Evolutionary conservation across 2,113 vertebrate genomes (phyloP).

Genomic region (Nycticryphes semicollaris): DNA sequence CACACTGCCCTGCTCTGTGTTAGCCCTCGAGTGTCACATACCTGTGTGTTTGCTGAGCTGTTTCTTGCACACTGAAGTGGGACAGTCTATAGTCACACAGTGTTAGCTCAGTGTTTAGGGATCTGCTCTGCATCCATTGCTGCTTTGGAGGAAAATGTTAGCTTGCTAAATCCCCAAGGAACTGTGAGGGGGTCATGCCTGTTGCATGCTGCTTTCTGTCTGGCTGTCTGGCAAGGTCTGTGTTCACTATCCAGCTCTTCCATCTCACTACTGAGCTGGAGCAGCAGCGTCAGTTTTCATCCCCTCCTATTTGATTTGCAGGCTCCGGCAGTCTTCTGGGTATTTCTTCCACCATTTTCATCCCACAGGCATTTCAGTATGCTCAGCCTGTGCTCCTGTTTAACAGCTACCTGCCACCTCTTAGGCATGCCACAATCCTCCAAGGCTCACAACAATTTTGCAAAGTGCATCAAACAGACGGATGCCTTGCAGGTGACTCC

Average conservation of each 20-base stretch:
- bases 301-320: not conserved
- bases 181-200: accelerated
- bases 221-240: not conserved
- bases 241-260: not conserved
- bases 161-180: not conserved
- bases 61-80: not conserved
- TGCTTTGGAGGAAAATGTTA: not conserved
- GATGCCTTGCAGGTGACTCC: not conserved
- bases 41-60: not conserved
- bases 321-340: not conserved
- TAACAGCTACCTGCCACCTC: not conserved
- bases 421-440: not conserved
- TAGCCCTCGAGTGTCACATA: not conserved
- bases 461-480: not conserved
- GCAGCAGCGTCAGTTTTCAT: not conserved
- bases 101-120: not conserved
- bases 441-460: not conserved
- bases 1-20: not conserved
- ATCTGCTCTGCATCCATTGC: not conserved
- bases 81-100: not conserved
- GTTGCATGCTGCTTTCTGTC: not conserved
- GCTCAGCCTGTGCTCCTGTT: not conserved
- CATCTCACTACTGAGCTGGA: not conserved
- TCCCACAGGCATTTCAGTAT: not conserved
- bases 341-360: not conserved